phyloP scores from a whole-genome alignment of 2,888 invertebrate species.

The Litoditis marina region DNA sequence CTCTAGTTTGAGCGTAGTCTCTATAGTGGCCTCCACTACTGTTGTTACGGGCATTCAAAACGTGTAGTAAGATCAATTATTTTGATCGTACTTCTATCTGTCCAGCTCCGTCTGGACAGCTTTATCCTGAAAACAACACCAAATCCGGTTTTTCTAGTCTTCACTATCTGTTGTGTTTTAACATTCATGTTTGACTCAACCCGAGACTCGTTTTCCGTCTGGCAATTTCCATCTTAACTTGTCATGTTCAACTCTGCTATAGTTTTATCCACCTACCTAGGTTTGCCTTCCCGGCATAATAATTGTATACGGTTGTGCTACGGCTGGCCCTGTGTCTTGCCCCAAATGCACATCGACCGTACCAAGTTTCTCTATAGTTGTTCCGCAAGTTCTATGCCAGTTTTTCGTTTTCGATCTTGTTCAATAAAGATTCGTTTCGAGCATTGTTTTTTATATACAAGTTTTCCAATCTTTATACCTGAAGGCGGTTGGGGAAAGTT shows the following conservation, averaged over 20 bases:
- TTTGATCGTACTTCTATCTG: not conserved
- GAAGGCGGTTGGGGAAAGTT: no score
- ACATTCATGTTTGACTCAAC: not conserved
- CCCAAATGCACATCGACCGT: no score
- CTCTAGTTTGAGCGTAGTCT: not conserved
- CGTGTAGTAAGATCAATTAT: not conserved
- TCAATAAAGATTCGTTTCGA: not conserved
- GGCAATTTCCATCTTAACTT: not conserved
- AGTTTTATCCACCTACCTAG: not conserved
- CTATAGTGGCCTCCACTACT: not conserved
- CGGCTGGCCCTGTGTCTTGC: constrained; percentile 48
- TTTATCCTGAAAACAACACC: no score
- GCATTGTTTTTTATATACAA: not conserved
- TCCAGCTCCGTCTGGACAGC: not conserved
- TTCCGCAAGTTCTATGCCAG: constrained; percentile 2
- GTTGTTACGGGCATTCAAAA: not conserved
- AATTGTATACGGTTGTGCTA: not conserved
- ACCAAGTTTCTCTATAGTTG: not conserved
- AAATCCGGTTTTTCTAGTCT: no score
- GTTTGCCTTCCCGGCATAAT: constrained; percentile 3
- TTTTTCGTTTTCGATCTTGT: not conserved
- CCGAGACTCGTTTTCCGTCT: not conserved
- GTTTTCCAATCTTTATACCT: not conserved
- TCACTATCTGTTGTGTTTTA: not conserved
- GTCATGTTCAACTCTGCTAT: constrained; percentile 2